Conservation (phyloP, 2,797 vertebrate species). For the Neopelma chrysocephalum region DNA sequence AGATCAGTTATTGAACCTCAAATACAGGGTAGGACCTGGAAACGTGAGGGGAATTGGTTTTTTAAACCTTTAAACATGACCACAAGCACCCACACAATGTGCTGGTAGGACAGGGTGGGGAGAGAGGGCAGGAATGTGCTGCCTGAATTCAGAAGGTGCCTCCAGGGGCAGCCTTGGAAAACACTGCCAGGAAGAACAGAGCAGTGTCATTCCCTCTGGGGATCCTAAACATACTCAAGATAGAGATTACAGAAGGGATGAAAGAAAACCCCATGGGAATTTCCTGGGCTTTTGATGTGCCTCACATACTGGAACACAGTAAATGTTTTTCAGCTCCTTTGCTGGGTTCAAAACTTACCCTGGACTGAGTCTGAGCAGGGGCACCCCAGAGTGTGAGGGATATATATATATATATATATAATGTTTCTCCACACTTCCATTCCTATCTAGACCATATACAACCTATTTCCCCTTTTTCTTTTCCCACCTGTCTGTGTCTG, state of each 20-base stretch:
- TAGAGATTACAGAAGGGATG: not conserved
- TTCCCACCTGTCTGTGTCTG: not conserved
- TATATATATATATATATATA: too few relatives aligned
- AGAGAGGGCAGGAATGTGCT: not conserved
- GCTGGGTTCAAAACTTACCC: not conserved
- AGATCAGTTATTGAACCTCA: not conserved
- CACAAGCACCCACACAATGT: not conserved
- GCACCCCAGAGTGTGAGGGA: too few relatives aligned
- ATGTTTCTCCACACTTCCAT: not conserved
- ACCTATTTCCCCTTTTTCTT: not conserved
- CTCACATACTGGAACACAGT: not conserved
- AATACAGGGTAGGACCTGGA: not conserved
- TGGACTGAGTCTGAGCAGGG: not conserved
- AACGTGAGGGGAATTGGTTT: not conserved
- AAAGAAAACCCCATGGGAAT: not conserved
- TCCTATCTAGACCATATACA: not conserved
- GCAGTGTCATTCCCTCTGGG: not conserved
- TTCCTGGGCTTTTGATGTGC: not conserved
- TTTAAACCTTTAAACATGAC: not conserved
- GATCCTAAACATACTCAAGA: not conserved
- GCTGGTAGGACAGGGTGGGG: not conserved
- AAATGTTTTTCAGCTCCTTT: not conserved
- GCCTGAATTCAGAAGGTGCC: not conserved
- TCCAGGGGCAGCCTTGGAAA: not conserved
- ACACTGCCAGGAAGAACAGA: not conserved